Evolutionary conservation across 1,140 invertebrate species (phyloP).

Genomic region (Hylyphantes graminicola): DNA sequence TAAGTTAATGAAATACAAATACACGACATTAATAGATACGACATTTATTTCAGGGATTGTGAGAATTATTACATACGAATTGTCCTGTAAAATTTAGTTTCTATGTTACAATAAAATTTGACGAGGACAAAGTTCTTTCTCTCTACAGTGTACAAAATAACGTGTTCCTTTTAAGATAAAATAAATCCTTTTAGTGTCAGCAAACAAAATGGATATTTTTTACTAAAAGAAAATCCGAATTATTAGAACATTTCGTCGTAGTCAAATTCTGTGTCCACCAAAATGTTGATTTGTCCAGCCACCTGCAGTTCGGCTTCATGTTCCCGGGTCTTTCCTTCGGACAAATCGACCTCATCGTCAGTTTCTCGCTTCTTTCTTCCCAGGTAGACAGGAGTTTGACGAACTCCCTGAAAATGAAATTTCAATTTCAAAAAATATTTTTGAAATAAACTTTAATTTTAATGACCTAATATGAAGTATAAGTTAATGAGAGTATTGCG

Average conservation of each 20-base stretch:
- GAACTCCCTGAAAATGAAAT: slow-evolving; percentile 21
- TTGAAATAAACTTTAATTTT: neutral
- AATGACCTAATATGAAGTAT: neutral
- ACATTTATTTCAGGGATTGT: no score
- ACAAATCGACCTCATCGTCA: neutral
- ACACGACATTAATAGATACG: no score
- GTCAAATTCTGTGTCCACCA: slow-evolving; percentile 23
- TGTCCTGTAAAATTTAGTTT: no score
- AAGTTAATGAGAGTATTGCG: no score
- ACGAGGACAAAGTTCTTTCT: neutral
- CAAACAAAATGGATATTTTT: neutral
- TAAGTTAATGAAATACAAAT: no score
- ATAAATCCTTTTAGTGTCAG: neutral
- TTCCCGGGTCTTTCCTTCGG: neutral
- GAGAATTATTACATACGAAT: no score
- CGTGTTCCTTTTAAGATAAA: neutral
- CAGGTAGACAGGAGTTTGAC: slow-evolving; percentile 44
- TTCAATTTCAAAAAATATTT: neutral
- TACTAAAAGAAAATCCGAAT: neutral
- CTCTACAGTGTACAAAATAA: neutral
- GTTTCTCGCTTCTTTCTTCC: slow-evolving; percentile 36
- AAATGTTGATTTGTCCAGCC: slow-evolving; percentile 38
- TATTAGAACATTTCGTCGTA: slow-evolving; percentile 45
- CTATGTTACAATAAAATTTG: neutral
- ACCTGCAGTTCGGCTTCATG: slow-evolving; percentile 8